Evolutionary conservation across 2,113 vertebrate species (phyloP).

Genomic region (Rutilus rutilus): DNA sequence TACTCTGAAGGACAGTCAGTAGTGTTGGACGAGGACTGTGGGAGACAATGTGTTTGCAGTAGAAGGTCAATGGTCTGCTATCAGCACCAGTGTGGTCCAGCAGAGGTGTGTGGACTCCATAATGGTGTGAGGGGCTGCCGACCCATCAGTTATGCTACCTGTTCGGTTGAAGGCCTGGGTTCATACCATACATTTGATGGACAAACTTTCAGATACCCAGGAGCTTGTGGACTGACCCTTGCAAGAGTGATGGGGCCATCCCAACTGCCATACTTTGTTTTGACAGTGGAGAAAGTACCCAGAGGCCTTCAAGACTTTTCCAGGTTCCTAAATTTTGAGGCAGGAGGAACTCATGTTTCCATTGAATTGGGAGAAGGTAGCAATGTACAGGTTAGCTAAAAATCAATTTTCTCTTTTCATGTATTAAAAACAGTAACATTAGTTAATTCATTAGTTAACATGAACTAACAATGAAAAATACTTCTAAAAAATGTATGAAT

Average conservation of each 20-base stretch:
- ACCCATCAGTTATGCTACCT: constrained; percentile 57
- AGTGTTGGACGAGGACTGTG: constrained; percentile 61
- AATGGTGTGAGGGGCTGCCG: constrained; percentile 62
- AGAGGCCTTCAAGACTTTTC: constrained; percentile 52
- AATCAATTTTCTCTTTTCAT: too few species aligned
- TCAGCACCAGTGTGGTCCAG: constrained; percentile 48
- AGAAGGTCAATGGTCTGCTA: constrained; percentile 61
- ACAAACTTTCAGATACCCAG: constrained; percentile 64
- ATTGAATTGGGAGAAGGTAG: constrained; percentile 50
- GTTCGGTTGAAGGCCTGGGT: constrained; percentile 59
- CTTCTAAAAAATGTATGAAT: too few species aligned
- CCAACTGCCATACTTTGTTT: constrained; percentile 46
- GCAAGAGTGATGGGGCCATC: constrained; percentile 57
- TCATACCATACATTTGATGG: constrained; percentile 70
- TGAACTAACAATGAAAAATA: too few species aligned
- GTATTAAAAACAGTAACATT: too few species aligned
- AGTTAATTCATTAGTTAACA: too few species aligned
- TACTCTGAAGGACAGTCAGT: constrained; percentile 63
- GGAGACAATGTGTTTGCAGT: constrained; percentile 63
- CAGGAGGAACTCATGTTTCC: constrained; percentile 54
- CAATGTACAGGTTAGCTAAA: constrained; percentile 57
- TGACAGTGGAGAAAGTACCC: constrained; percentile 64
- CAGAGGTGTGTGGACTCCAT: constrained; percentile 53
- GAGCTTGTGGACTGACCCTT: constrained; percentile 64
- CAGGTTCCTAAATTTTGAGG: constrained; percentile 53